phyloP scores from a whole-genome alignment of 2,888 invertebrate genomes.

The Mylabris sibirica region DNA sequence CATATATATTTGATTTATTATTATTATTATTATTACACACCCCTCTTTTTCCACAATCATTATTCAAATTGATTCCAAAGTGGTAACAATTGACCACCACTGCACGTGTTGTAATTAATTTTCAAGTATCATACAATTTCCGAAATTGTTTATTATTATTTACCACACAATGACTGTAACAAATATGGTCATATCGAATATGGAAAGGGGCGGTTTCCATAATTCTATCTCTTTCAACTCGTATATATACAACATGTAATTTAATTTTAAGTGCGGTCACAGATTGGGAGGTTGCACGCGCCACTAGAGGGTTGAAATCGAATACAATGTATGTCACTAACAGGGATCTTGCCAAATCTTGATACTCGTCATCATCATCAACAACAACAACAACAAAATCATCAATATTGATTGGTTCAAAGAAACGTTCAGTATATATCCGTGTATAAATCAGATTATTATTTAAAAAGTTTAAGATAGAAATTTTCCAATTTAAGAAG shows the following conservation, averaged over 20 bases:
- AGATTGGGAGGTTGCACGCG: conserved; percentile 32
- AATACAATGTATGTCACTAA: conserved; percentile 50
- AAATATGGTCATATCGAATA: conserved; percentile 35
- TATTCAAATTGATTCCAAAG: neutral
- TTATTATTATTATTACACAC: neutral
- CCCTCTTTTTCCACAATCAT: neutral
- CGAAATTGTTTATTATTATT: conserved; percentile 36
- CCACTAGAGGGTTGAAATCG: conserved; percentile 28
- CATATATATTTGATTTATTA: neutral
- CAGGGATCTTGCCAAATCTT: conserved; percentile 34
- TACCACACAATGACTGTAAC: conserved; percentile 45
- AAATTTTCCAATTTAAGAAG: conserved; percentile 54
- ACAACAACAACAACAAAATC: no score
- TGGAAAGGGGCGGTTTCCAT: neutral
- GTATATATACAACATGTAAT: conserved; percentile 50
- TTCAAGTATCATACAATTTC: conserved; percentile 30
- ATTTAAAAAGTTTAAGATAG: conserved; percentile 32
- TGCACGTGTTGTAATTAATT: conserved; percentile 45
- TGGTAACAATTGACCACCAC: neutral
- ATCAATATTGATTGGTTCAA: neutral
- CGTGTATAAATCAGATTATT: conserved; percentile 33
- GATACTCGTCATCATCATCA: conserved; percentile 1
- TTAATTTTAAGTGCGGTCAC: conserved; percentile 55
- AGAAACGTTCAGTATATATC: no score
- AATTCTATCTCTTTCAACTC: neutral